Percentiles rank a stretch among this genome's conserved stretches.
phyloP scores from a whole-genome alignment of 2,888 invertebrate species.

The Drosophila kokeensis region DNA sequence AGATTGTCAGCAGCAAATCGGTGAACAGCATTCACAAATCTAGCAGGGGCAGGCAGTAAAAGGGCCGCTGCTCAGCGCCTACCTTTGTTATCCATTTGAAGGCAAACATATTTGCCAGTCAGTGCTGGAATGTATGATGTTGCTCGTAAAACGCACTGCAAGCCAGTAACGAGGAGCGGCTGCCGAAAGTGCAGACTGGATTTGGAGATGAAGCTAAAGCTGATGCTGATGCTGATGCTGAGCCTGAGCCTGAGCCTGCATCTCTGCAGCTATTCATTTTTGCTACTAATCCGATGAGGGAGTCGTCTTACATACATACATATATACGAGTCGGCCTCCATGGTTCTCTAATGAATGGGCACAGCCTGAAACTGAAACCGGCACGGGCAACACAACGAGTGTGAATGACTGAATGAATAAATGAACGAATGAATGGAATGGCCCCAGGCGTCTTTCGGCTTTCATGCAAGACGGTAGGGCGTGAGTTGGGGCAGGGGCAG shows the following conservation, averaged over 20 bases:
- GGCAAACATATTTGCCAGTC: slow-evolving; percentile 17
- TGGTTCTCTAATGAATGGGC: slow-evolving; percentile 66
- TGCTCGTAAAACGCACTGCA: slow-evolving; percentile 47
- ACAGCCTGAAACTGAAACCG: slow-evolving; percentile 49
- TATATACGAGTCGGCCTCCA: slow-evolving; percentile 46
- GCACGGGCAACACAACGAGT: slow-evolving; percentile 42
- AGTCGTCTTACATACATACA: slow-evolving; percentile 60
- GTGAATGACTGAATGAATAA: slow-evolving; percentile 49
- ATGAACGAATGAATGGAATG: slow-evolving; percentile 36
- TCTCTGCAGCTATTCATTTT: slow-evolving; percentile 65
- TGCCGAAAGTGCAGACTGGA: background rate
- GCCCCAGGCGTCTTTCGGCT: slow-evolving; percentile 47
- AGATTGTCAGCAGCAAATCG: slow-evolving; percentile 48
- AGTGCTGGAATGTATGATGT: slow-evolving; percentile 1
- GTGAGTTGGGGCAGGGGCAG: background rate
- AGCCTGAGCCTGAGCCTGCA: slow-evolving; percentile 10
- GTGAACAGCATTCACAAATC: slow-evolving; percentile 53
- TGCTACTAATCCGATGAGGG: slow-evolving; percentile 70
- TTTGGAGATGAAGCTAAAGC: slow-evolving; percentile 3
- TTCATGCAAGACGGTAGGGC: slow-evolving; percentile 40
- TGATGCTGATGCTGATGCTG: background rate
- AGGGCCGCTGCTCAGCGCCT: slow-evolving; percentile 7
- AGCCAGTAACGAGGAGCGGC: background rate
- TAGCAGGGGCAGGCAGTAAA: background rate
- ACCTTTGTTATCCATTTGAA: slow-evolving; percentile 46